Evolutionary conservation across 2,888 invertebrate species (phyloP).

Genomic region (Tetragonula carbonaria): DNA sequence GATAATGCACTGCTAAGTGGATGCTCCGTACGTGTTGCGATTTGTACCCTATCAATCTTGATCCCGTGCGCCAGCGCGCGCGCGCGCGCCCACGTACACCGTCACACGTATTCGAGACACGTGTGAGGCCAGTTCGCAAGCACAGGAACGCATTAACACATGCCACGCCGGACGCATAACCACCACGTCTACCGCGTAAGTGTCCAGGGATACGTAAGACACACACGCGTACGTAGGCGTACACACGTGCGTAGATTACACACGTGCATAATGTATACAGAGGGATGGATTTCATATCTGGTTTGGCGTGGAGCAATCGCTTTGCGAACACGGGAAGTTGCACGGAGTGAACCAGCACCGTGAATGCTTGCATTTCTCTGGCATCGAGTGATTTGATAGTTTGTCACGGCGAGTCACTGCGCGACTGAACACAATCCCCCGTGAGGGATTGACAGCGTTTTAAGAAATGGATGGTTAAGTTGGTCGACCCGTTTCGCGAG

Average conservation of each 20-base stretch:
- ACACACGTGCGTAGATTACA: no score
- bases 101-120: conserved; percentile 33
- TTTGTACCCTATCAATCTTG: conserved; percentile 80
- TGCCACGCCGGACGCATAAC: not conserved
- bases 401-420: not conserved
- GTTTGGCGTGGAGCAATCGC: not conserved
- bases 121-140: conserved; percentile 20
- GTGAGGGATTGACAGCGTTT: not conserved
- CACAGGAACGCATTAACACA: conserved; percentile 42
- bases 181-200: conserved; percentile 18
- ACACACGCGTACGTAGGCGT: not conserved
- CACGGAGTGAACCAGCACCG: not conserved
- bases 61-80: conserved; percentile 64
- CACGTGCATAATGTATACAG: no score
- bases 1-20: conserved; percentile 81
- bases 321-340: not conserved
- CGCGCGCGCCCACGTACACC: conserved; percentile 11
- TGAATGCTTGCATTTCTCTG: not conserved
- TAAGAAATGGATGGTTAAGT: not conserved
- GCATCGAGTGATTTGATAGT: not conserved
- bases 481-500: not conserved
- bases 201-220: conserved; percentile 37
- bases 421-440: not conserved
- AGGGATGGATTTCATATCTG: not conserved
- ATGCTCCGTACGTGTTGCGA: conserved; percentile 76